A percentile compares a stretch with the other conserved stretches of the same genome.
phyloP scores from a whole-genome alignment of 1,140 invertebrate species.

The Drosophila baimaii region DNA sequence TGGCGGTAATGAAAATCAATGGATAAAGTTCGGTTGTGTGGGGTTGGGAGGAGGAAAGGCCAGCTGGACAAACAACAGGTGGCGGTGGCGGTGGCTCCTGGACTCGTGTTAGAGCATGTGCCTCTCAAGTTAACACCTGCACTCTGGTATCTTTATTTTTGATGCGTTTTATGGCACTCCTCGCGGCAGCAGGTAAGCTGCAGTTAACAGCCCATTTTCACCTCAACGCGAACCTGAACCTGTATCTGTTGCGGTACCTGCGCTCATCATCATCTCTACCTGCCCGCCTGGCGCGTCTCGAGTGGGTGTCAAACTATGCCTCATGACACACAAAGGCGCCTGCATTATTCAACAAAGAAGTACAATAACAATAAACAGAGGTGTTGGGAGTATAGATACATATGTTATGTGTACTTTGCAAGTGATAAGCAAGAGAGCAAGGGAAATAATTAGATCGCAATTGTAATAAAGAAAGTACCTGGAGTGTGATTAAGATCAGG shows the following conservation, averaged over 20 bases:
- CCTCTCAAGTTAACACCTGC: conserved; percentile 17
- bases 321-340: conserved; percentile 53
- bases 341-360: conserved; percentile 27
- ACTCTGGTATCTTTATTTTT: conserved; percentile 6
- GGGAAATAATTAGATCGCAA: not conserved
- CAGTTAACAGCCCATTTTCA: conserved; percentile 39
- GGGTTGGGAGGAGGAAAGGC: not conserved
- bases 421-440: conserved; percentile 23
- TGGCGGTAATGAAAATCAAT: conserved; percentile 57
- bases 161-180: conserved; percentile 22
- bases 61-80: conserved; percentile 51
- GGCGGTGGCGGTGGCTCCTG: conserved; percentile 30
- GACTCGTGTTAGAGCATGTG: conserved; percentile 13
- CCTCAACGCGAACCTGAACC: conserved; percentile 17
- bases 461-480: not conserved
- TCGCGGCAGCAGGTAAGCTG: conserved; percentile 28
- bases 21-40: not conserved
- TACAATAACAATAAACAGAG: conserved; percentile 55
- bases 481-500: not conserved
- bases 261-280: conserved; percentile 24
- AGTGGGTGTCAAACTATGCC: conserved; percentile 57
- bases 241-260: not conserved
- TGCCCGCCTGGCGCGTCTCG: conserved; percentile 43
- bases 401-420: too few relatives aligned
- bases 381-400: not conserved